A percentile compares a stretch with the other conserved stretches of the same genome.
Evolutionary conservation across 1,140 invertebrate genomes (phyloP).

Genomic region (Sipha flava): DNA sequence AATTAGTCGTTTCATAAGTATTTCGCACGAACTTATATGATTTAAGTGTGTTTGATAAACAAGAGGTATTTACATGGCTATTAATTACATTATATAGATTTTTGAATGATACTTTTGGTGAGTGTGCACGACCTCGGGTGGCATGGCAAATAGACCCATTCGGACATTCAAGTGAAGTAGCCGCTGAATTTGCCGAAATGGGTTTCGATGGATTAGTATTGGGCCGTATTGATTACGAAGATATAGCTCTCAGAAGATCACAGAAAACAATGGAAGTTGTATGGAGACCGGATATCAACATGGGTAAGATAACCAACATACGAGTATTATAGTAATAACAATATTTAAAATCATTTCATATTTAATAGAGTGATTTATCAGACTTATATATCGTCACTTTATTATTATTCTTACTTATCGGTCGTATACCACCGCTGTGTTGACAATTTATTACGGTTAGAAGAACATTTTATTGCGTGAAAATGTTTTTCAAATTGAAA

Average conservation of each 20-base stretch:
- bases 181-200: constrained; percentile 72
- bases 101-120: constrained; percentile 72
- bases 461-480: neutral
- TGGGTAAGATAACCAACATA: constrained; percentile 46
- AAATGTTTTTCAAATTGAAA: neutral
- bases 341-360: neutral
- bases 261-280: constrained; percentile 71
- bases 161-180: constrained; percentile 80
- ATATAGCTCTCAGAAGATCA: constrained; percentile 57
- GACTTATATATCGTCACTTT: neutral
- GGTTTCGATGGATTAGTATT: constrained; percentile 83
- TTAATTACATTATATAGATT: too few species aligned
- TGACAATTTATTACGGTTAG: neutral
- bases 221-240: constrained; percentile 79
- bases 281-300: constrained; percentile 67
- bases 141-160: constrained; percentile 94
- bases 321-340: neutral
- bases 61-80: too few species aligned
- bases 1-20: too few species aligned
- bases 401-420: constrained; percentile 8
- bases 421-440: neutral
- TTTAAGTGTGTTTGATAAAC: too few species aligned
- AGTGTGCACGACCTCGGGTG: constrained; percentile 66
- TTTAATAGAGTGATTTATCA: neutral
- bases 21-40: too few species aligned